Base-by-base conservation (phyloP, 2,797 vertebrate genomes). In the Characodon lateralis region DNA sequence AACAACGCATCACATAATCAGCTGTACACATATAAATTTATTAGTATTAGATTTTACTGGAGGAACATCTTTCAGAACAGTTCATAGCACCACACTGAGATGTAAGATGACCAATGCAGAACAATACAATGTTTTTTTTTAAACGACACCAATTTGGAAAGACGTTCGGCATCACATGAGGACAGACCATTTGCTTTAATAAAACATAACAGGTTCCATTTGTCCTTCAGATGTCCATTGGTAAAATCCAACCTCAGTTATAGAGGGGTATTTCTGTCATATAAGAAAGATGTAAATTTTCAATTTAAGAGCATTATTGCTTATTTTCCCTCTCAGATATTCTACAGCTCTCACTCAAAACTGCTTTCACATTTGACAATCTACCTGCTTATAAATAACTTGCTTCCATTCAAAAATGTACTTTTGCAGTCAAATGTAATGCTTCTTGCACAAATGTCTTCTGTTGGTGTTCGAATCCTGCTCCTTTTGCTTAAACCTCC, bases 141-240 rank as follows among this genome's bases (percentile, higher is more conserved):
- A n/a, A 55, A 71, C 68, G 68, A 5, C 24, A 12, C 0, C 31
- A 31, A 18, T 65, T 55, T 80, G 77, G 46, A 58, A 81, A 61
- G 48, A 31, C 65, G 24, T 66, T 7, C 31, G 20, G 53, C 51
- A 72, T 39, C 12, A 35, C 61, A 56, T 35, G 48, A 4, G 71
- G 53, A 55, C 1, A 70, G 72, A 48, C 16, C 16, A 53, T 53
- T 51, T 4, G 3, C 51, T 55, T 55, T 22, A 55, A 55, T 55
- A 55, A 55, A 18, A 53, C 3, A 48, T 20, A 3, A 18, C 18
- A 53, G 51, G 4, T 53, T 53, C 16, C 5, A 20, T 2, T 0
- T 55, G 22, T 55, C 8, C 20, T 55, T 55, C 6, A 7, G 53
- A 55, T 24, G 53, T 53, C 22, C 5, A 55, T 55, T 24, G 53